Conservation (phyloP, 64 coral and sea anemone species). For the Porites lutea region DNA sequence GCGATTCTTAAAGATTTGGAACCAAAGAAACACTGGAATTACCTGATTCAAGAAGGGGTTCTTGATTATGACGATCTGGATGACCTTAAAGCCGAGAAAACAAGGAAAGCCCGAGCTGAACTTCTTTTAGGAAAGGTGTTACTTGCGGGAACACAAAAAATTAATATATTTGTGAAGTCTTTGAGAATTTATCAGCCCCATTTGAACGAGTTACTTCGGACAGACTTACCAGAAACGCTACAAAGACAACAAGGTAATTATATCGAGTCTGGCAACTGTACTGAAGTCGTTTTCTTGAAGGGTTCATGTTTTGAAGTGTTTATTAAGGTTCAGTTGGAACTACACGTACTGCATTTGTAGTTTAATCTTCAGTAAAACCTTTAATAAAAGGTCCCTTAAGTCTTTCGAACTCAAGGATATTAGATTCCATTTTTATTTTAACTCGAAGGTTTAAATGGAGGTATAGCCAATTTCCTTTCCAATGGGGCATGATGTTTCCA, state of each 20-base stretch:
- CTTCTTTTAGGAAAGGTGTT: constrained; percentile 45
- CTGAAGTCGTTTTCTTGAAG: no score
- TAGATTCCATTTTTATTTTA: no score
- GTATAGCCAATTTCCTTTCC: no score
- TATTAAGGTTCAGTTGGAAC: no score
- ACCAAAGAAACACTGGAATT: constrained; percentile 57
- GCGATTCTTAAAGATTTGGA: constrained; percentile 75
- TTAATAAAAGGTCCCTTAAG: no score
- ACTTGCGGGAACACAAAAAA: background rate
- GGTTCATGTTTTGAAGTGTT: no score
- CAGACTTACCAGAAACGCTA: background rate
- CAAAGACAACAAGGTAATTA: background rate
- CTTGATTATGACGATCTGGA: constrained; percentile 89
- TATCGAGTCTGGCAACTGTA: no score
- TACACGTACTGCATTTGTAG: no score
- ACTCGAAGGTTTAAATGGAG: no score
- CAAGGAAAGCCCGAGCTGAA: constrained; percentile 73
- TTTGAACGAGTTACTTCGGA: constrained; percentile 63
- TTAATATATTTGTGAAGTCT: constrained; percentile 39
- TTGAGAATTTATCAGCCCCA: constrained; percentile 59
- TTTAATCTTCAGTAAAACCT: no score
- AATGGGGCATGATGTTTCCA: no score
- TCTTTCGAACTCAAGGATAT: no score
- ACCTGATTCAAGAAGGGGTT: constrained; percentile 83
- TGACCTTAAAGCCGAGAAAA: constrained; percentile 64